Conservation (phyloP, 2,888 invertebrate genomes). For the Brachylomia viminalis region DNA sequence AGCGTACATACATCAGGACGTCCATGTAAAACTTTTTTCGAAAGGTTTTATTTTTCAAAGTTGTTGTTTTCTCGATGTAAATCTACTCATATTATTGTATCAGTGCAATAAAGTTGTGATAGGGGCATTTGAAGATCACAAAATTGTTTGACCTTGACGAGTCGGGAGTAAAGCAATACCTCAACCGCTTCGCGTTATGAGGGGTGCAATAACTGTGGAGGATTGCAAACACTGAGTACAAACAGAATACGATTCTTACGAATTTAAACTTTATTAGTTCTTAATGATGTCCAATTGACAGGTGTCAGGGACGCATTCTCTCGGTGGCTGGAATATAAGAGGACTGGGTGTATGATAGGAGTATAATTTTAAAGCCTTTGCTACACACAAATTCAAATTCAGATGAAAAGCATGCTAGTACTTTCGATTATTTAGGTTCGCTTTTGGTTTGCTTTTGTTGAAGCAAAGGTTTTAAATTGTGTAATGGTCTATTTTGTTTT, state of each 20-base stretch:
- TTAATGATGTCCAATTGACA: neutral
- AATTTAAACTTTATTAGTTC: neutral
- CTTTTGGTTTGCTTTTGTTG: neutral
- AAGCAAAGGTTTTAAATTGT: conserved; percentile 19
- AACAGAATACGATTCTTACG: neutral
- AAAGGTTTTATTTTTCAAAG: too few relatives aligned
- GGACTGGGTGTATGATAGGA: neutral
- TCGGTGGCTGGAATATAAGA: too few relatives aligned
- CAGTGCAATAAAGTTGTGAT: too few relatives aligned
- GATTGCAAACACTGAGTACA: neutral
- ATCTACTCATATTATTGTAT: too few relatives aligned
- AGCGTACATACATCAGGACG: too few relatives aligned
- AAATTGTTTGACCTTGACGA: too few relatives aligned
- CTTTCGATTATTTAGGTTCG: neutral
- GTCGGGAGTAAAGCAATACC: too few relatives aligned
- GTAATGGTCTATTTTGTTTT: neutral
- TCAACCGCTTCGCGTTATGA: neutral
- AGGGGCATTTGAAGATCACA: too few relatives aligned
- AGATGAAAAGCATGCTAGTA: neutral
- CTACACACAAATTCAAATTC: neutral
- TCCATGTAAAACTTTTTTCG: too few relatives aligned
- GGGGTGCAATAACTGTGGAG: neutral
- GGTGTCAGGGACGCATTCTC: neutral
- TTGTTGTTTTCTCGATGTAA: too few relatives aligned
- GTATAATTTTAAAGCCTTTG: conserved; percentile 9